These are phyloP conservation scores for Zoanthus gigantus DNA, from an alignment of 92 coral and sea anemone genomes.

Conservation along the genomic window DNA sequence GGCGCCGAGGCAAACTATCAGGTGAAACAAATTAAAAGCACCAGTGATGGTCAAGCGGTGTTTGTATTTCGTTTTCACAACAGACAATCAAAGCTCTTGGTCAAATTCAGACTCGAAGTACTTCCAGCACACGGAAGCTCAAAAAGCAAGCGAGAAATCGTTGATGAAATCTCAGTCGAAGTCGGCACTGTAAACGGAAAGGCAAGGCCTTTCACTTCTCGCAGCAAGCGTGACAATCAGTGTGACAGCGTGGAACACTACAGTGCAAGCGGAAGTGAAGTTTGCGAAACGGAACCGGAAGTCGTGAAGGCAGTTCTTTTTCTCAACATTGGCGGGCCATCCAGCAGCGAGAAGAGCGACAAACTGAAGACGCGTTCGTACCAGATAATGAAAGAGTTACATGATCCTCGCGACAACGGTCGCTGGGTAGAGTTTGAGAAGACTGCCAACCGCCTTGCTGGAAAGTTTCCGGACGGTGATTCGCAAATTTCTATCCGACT, in stretches of 20 bases:
- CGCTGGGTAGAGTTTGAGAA: slow-evolving; percentile 63
- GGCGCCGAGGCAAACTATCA: slow-evolving; percentile 40
- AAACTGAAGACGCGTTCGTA: slow-evolving; percentile 36
- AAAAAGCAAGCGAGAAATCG: slow-evolving; percentile 40
- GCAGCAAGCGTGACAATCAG: not conserved
- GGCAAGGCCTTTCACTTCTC: slow-evolving; percentile 3
- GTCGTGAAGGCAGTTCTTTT: not conserved
- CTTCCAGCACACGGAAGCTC: slow-evolving; percentile 37
- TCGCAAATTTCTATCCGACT: slow-evolving; percentile 60
- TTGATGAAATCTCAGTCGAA: slow-evolving; percentile 35
- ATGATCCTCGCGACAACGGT: slow-evolving; percentile 74
- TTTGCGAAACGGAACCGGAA: slow-evolving; percentile 35
- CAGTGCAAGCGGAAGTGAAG: slow-evolving; percentile 44
- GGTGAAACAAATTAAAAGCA: slow-evolving; percentile 32
- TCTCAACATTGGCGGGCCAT: not conserved
- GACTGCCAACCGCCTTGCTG: slow-evolving; percentile 25
- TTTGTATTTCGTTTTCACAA: slow-evolving; percentile 57
- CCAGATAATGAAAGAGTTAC: slow-evolving; percentile 68
- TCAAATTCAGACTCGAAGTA: slow-evolving; percentile 37
- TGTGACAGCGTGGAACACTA: not conserved
- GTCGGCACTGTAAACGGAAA: slow-evolving; percentile 35
- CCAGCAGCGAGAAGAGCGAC: slow-evolving; percentile 21
- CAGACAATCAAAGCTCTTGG: slow-evolving; percentile 32
- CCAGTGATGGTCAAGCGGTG: slow-evolving; percentile 25
- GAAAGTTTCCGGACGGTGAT: slow-evolving; percentile 43